These are phyloP conservation scores for Drosophila takahashii DNA, from an alignment of 1,140 invertebrate genomes.

Conservation along the genomic window DNA sequence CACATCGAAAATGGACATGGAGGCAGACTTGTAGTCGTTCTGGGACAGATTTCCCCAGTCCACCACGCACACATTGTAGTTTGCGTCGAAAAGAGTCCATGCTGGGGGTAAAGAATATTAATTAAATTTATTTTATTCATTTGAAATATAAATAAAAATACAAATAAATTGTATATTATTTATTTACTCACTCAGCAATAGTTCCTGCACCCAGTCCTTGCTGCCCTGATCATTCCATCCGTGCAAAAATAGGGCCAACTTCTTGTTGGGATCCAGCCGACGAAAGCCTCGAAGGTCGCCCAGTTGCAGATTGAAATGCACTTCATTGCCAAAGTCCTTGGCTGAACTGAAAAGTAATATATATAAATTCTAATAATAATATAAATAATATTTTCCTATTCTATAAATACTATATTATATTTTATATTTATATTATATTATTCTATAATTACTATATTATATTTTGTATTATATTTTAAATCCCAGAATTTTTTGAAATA, in stretches of 20 bases:
- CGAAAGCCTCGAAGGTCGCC: conserved; percentile 74
- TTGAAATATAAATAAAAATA: no score
- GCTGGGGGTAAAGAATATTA: conserved; percentile 32
- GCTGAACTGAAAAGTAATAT: conserved; percentile 45
- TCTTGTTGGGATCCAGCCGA: conserved; percentile 62
- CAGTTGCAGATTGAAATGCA: conserved; percentile 70
- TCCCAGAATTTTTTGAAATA: neutral
- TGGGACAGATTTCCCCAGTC: conserved; percentile 88
- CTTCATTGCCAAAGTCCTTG: conserved; percentile 60
- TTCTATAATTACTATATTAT: no score
- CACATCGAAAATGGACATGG: conserved; percentile 86
- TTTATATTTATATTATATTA: no score
- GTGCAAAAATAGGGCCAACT: conserved; percentile 77
- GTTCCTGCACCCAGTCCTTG: conserved; percentile 78
- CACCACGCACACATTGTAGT: conserved; percentile 85
- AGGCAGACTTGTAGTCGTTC: conserved; percentile 84
- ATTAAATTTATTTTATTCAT: no score
- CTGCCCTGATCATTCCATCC: conserved; percentile 83
- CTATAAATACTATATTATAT: no score
- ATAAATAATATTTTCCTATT: no score
- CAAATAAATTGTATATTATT: no score
- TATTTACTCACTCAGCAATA: conserved; percentile 58
- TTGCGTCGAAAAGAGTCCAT: conserved; percentile 68
- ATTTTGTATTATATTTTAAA: neutral
- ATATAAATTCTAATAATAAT: no score